These are phyloP conservation scores for Glossosoma conforme DNA, from an alignment of 1,140 invertebrate genomes.

Conservation along the genomic window DNA sequence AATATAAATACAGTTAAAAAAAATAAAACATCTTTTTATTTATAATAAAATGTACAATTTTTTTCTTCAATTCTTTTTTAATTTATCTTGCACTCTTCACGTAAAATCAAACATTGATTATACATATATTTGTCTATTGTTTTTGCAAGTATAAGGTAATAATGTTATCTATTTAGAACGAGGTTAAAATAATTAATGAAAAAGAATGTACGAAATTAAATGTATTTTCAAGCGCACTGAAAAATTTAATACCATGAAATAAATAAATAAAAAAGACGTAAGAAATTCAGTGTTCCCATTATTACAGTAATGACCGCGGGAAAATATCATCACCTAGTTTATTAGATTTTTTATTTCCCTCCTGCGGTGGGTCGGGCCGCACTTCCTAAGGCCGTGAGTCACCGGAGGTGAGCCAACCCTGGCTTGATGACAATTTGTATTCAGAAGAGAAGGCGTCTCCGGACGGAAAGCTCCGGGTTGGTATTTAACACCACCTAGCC, in stretches of 20 bases:
- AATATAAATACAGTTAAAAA: no score
- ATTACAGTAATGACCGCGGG: no score
- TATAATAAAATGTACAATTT: not conserved
- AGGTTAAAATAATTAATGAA: no score
- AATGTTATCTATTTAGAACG: not conserved
- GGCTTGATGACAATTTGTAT: constrained; percentile 31
- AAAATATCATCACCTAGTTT: no score
- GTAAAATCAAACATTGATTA: not conserved
- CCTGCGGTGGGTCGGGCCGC: no score
- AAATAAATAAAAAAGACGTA: no score
- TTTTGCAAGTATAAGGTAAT: not conserved
- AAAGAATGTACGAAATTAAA: no score
- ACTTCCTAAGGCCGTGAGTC: not conserved
- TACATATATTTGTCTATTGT: not conserved
- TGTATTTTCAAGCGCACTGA: no score
- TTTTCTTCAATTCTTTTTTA: not conserved
- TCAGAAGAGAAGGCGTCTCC: constrained; percentile 24
- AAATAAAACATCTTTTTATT: no score
- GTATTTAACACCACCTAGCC: constrained; percentile 22
- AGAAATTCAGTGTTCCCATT: no score
- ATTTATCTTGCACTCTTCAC: not conserved
- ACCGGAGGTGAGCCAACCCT: constrained; percentile 10
- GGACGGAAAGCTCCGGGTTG: constrained; percentile 9
- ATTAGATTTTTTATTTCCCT: no score
- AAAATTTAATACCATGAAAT: no score